Conservation (phyloP, 2,888 invertebrate species). For the Hecatera dysodea region DNA sequence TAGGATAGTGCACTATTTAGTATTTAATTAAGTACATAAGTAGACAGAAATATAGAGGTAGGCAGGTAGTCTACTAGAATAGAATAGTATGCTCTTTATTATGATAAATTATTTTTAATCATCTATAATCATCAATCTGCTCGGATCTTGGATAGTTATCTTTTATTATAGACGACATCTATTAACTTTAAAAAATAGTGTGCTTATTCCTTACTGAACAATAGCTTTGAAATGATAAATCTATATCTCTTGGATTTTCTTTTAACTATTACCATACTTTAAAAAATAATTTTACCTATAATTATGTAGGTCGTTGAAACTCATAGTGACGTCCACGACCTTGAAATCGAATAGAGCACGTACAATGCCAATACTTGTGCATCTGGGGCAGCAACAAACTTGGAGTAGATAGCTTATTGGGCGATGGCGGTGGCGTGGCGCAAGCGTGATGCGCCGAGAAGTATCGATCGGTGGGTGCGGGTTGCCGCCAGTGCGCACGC, state of each 20-base stretch:
- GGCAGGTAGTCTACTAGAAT: too few species aligned
- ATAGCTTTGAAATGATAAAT: background rate
- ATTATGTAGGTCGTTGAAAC: conserved; percentile 10
- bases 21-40: too few species aligned
- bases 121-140: too few species aligned
- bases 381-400: conserved; percentile 76
- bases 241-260: background rate
- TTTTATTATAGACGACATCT: background rate
- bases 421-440: conserved; percentile 60
- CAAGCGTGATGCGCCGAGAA: conserved; percentile 65
- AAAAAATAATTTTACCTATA: background rate
- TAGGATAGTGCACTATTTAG: too few species aligned
- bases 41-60: too few species aligned
- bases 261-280: background rate
- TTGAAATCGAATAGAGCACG: conserved; percentile 75
- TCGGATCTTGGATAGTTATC: too few species aligned
- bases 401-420: conserved; percentile 64
- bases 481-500: conserved; percentile 58
- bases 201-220: background rate
- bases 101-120: too few species aligned
- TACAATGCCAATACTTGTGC: conserved; percentile 68
- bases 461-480: conserved; percentile 67
- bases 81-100: too few species aligned
- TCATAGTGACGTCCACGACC: conserved; percentile 67
- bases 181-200: background rate